Evolutionary conservation across 1,140 invertebrate species (phyloP).

Genomic region (Drosophila mayri): DNA sequence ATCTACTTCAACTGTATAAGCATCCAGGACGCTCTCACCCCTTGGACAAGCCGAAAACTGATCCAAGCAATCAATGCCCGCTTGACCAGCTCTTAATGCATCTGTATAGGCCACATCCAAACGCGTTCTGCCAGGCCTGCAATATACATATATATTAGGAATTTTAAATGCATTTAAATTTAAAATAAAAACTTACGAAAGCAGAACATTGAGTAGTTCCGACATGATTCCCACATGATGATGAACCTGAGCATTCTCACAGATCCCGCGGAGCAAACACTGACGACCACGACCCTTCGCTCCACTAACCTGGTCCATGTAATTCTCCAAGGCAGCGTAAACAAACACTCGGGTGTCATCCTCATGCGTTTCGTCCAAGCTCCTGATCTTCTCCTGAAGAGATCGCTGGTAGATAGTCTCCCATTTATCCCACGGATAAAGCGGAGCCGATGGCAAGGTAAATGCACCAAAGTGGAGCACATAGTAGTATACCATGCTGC

Average conservation of each 20-base stretch:
- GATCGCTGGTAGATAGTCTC: constrained; percentile 67
- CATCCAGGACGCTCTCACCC: constrained; percentile 68
- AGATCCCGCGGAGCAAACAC: constrained; percentile 74
- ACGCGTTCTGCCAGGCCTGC: constrained; percentile 64
- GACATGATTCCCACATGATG: constrained; percentile 72
- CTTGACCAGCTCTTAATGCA: constrained; percentile 57
- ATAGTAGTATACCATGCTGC: constrained; percentile 68
- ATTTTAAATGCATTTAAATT: no score
- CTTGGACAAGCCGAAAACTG: constrained; percentile 53
- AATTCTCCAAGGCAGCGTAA: constrained; percentile 67
- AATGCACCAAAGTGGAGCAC: constrained; percentile 70
- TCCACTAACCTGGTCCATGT: constrained; percentile 63
- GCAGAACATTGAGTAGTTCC: constrained; percentile 68
- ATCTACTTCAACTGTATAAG: constrained; percentile 46
- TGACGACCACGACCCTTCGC: constrained; percentile 39
- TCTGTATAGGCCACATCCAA: constrained; percentile 54
- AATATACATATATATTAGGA: background rate
- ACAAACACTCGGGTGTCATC: constrained; percentile 73
- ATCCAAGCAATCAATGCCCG: constrained; percentile 63
- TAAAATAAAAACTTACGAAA: constrained; percentile 59
- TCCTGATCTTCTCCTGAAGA: constrained; percentile 45
- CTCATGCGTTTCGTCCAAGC: constrained; percentile 48
- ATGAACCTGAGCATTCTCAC: constrained; percentile 82
- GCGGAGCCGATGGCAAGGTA: constrained; percentile 62
- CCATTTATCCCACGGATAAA: constrained; percentile 82